phyloP scores from a whole-genome alignment of 2,888 invertebrate species.

The Salticus scenicus region DNA sequence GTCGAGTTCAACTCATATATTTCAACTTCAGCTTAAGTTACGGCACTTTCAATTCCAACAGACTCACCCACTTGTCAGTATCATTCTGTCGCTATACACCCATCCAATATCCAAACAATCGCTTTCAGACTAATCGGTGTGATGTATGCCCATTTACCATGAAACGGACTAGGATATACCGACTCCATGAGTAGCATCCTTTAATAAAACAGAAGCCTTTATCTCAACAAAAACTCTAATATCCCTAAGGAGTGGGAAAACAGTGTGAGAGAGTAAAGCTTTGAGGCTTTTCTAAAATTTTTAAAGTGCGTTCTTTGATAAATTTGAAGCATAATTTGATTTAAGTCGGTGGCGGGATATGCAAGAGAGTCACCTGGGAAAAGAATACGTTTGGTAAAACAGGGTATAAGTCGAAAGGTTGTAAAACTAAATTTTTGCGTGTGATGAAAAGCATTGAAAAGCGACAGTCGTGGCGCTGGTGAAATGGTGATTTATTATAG shows the following conservation, averaged over 20 bases:
- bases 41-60: background rate
- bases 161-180: background rate
- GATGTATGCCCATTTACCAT: background rate
- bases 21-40: background rate
- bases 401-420: background rate
- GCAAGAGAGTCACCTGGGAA: background rate
- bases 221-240: conserved; percentile 18
- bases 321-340: conserved; percentile 52
- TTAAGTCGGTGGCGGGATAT: conserved; percentile 8
- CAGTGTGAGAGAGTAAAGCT: conserved; percentile 15
- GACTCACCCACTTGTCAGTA: background rate
- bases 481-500: background rate
- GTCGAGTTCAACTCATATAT: background rate
- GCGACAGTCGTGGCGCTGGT: background rate
- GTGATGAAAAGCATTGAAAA: background rate
- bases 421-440: background rate
- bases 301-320: conserved; percentile 66
- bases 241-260: conserved; percentile 22
- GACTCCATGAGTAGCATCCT: too few species aligned
- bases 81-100: background rate
- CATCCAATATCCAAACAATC: background rate
- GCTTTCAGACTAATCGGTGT: background rate
- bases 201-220: conserved; percentile 41
- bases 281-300: conserved; percentile 51
- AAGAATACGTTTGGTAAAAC: conserved; percentile 4